Percentiles rank a stretch among this genome's conserved stretches.
Conservation (phyloP, 2,113 vertebrate genomes). For the Heterocephalus glaber region DNA sequence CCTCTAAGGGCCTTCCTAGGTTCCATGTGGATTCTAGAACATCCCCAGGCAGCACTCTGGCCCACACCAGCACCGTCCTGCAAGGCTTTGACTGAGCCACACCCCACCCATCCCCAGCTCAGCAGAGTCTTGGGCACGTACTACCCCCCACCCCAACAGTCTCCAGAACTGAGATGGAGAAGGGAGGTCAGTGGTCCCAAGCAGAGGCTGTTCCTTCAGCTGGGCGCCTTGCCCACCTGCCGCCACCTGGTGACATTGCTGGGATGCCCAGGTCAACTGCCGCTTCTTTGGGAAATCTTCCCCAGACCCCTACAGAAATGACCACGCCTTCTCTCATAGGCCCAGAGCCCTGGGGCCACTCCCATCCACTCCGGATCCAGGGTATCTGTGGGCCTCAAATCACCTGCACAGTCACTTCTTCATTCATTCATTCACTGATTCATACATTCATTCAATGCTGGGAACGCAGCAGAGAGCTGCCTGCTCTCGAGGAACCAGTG, state of each 20-base stretch:
- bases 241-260: background rate
- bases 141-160: background rate
- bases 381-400: too few species aligned
- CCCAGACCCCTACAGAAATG: background rate
- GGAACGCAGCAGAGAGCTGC: background rate
- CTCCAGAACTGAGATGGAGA: background rate
- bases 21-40: background rate
- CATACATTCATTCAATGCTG: background rate
- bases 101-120: background rate
- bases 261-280: too few species aligned
- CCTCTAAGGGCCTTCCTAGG: background rate
- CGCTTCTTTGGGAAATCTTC: background rate
- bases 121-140: fast-evolving
- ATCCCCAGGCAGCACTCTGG: background rate
- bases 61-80: background rate
- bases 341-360: background rate
- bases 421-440: background rate
- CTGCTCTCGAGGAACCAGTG: background rate
- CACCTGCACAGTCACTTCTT: fast-evolving
- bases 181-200: background rate
- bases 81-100: background rate
- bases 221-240: fast-evolving
- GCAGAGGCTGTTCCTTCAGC: background rate
- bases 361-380: fast-evolving
- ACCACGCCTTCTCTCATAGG: too few species aligned